Percentiles rank a stretch among this genome's conserved stretches.
Conservation (phyloP, 2,113 vertebrate species). For the Rafetus swinhoei region DNA sequence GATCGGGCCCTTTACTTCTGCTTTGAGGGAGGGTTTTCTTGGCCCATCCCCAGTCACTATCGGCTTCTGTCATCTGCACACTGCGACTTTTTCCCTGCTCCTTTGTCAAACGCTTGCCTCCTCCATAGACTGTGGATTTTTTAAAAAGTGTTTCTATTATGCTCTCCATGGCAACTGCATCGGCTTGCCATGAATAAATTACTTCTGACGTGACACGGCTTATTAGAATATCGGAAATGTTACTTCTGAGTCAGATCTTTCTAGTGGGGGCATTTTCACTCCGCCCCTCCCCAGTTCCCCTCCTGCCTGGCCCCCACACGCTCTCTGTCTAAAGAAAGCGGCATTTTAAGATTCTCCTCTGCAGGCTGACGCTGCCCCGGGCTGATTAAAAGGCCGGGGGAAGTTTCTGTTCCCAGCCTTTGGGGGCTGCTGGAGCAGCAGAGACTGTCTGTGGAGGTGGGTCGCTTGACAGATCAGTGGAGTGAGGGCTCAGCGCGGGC, state of each 20-base stretch:
- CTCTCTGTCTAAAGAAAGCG: not conserved
- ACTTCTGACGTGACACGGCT: slow-evolving; percentile 46
- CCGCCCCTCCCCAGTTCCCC: not conserved
- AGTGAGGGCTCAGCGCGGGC: too few relatives aligned
- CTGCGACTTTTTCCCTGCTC: not conserved
- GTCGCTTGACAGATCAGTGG: not conserved
- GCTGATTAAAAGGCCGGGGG: not conserved
- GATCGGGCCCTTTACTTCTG: not conserved
- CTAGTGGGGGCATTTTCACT: not conserved
- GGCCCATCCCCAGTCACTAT: not conserved
- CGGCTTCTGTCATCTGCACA: not conserved
- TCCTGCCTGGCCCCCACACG: not conserved
- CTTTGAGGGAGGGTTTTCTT: not conserved
- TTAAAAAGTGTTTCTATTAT: slow-evolving; percentile 1
- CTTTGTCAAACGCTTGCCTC: not conserved
- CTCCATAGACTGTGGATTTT: not conserved
- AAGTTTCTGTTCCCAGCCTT: not conserved
- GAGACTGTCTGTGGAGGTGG: not conserved
- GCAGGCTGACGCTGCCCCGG: not conserved
- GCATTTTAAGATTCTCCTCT: not conserved
- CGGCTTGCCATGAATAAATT: slow-evolving; percentile 60
- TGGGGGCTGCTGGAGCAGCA: not conserved
- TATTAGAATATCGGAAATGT: slow-evolving; percentile 38
- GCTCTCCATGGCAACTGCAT: slow-evolving; percentile 64
- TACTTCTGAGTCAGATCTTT: slow-evolving; percentile 53